Percentiles rank a stretch among this genome's conserved stretches.
These are phyloP conservation scores for Harpagus bidentatus DNA, from an alignment of 2,113 vertebrate genomes.

Conservation along the genomic window DNA sequence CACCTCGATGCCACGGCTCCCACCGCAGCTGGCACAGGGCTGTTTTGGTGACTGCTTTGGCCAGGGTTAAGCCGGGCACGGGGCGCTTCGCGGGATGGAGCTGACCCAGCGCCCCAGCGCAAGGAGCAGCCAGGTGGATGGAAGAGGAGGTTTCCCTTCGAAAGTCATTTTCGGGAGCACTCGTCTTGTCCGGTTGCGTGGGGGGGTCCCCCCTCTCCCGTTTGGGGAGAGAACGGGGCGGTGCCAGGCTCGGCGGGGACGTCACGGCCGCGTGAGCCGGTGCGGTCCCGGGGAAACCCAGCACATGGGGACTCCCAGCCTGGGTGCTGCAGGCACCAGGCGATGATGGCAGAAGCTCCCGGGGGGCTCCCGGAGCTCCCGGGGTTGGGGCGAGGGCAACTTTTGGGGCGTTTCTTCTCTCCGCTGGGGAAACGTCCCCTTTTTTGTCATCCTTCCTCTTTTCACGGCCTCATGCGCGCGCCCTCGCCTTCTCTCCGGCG, in stretches of 20 bases:
- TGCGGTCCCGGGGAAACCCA: background rate
- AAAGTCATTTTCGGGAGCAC: background rate
- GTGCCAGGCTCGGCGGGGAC: background rate
- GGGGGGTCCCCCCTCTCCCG: background rate
- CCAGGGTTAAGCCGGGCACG: background rate
- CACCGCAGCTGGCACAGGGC: background rate
- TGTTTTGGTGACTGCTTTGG: background rate
- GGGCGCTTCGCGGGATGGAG: background rate
- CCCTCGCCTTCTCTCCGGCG: background rate
- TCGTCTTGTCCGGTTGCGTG: accelerated
- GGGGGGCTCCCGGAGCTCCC: background rate
- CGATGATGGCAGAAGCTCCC: background rate
- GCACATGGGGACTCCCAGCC: accelerated
- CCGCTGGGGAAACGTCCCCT: background rate
- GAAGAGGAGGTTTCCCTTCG: background rate
- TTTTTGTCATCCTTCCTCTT: slow-evolving; percentile 42
- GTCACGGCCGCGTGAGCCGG: accelerated
- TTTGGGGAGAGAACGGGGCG: background rate
- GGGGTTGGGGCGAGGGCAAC: accelerated
- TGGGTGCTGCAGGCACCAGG: background rate
- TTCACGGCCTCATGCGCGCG: background rate
- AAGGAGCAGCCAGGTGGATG: background rate
- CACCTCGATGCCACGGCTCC: background rate
- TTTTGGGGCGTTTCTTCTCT: background rate
- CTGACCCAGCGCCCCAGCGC: background rate